Evolutionary conservation across 2,797 vertebrate species (phyloP).

Genomic region (Xenops minutus): DNA sequence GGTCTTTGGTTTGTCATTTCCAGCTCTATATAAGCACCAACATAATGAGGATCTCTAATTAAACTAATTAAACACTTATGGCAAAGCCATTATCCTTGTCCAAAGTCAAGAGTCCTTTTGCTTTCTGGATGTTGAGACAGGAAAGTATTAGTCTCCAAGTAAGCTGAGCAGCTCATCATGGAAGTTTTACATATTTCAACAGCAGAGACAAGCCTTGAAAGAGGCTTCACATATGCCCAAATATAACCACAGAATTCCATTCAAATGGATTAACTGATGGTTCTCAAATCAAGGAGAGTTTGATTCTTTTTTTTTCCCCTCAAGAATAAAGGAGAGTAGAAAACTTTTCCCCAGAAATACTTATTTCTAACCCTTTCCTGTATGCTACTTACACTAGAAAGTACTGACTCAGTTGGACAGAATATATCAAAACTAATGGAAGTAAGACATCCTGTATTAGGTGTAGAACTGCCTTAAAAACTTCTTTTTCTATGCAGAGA

Average conservation of each 20-base stretch:
- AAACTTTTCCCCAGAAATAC: background rate
- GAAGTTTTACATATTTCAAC: background rate
- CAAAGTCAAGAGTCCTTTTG: background rate
- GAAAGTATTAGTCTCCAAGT: background rate
- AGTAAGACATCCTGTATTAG: background rate
- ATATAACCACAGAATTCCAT: background rate
- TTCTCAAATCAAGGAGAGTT: background rate
- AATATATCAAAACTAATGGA: background rate
- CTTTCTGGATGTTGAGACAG: background rate
- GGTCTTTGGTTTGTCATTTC: background rate
- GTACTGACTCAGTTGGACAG: background rate
- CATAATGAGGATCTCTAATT: background rate
- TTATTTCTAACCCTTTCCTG: background rate
- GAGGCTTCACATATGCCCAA: background rate
- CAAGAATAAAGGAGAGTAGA: background rate
- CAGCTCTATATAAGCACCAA: background rate
- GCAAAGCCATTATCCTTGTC: background rate
- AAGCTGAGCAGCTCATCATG: background rate
- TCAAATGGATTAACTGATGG: background rate
- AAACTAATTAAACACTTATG: background rate
- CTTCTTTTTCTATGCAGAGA: background rate
- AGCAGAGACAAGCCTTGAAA: background rate
- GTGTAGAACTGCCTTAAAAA: background rate
- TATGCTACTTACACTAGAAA: background rate
- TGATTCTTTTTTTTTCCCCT: accelerated